Conservation (phyloP, 2,113 vertebrate genomes). For the Hystrix cristata region DNA sequence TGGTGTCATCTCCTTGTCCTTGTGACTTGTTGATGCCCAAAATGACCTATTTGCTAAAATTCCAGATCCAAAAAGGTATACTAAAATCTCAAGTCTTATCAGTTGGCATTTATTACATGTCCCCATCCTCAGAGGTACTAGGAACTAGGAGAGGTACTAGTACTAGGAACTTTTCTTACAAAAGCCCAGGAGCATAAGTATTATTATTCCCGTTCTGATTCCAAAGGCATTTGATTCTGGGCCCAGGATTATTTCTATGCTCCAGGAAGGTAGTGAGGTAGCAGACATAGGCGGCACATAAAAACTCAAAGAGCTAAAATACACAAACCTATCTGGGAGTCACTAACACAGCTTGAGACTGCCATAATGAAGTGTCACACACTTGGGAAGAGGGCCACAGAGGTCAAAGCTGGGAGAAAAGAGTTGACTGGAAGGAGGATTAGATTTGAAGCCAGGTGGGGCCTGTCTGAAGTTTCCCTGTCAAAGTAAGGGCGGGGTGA, state of each 20-base stretch:
- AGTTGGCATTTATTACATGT: not conserved
- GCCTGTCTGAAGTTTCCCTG: not conserved
- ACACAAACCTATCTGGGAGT: not conserved
- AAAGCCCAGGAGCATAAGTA: not conserved
- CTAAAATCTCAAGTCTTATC: not conserved
- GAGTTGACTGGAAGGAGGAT: not conserved
- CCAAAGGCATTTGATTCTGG: not conserved
- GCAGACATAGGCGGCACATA: not conserved
- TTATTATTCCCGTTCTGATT: not conserved
- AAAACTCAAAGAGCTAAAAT: conserved; percentile 29
- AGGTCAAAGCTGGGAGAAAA: not conserved
- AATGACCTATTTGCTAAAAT: conserved; percentile 15
- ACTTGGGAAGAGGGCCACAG: not conserved
- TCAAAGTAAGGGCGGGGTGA: not conserved
- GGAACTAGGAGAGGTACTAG: not conserved
- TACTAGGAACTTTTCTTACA: not conserved
- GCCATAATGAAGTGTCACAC: not conserved
- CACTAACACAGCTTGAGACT: not conserved
- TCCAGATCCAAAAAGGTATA: not conserved
- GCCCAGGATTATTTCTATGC: not conserved
- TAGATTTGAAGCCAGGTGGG: not conserved
- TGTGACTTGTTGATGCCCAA: not conserved
- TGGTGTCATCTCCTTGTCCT: not conserved
- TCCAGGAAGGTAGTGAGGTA: rapidly evolving
- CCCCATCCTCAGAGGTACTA: not conserved